Evolutionary conservation across 2,797 vertebrate species (phyloP).

Genomic region (Enteromius viviparus): DNA sequence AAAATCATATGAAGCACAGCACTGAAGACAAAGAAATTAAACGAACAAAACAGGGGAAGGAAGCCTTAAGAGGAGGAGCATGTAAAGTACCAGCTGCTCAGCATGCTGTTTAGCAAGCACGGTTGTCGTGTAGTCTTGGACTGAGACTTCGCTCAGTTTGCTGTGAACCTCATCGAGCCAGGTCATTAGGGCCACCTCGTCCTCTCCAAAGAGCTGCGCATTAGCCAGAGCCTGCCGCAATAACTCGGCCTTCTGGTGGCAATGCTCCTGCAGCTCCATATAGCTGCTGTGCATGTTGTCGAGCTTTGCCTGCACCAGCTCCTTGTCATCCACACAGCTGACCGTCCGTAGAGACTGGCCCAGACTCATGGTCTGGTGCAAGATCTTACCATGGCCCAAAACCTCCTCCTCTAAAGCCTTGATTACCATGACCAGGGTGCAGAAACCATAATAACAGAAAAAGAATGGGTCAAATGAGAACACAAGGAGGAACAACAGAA

Average conservation of each 20-base stretch:
- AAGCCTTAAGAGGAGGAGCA: slow-evolving; percentile 72
- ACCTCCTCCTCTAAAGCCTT: slow-evolving; percentile 94
- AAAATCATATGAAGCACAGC: slow-evolving; percentile 10
- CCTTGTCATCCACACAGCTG: slow-evolving; percentile 94
- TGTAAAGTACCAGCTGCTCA: slow-evolving; percentile 89
- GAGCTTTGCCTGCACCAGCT: slow-evolving; percentile 92
- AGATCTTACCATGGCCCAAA: slow-evolving; percentile 87
- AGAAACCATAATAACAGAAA: slow-evolving; percentile 51
- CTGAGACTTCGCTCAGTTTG: slow-evolving; percentile 83
- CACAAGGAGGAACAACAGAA: slow-evolving; percentile 22
- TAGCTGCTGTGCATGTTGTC: slow-evolving; percentile 86
- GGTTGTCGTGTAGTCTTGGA: slow-evolving; percentile 85
- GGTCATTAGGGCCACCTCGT: slow-evolving; percentile 96
- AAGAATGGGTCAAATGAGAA: slow-evolving; percentile 54
- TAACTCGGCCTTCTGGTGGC: slow-evolving; percentile 87
- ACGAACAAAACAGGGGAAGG: slow-evolving; percentile 62
- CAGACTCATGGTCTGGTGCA: slow-evolving; percentile 89
- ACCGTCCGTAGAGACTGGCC: slow-evolving; percentile 90
- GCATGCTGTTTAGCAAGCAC: slow-evolving; percentile 87
- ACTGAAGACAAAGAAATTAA: slow-evolving; percentile 35
- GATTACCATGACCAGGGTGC: slow-evolving; percentile 52
- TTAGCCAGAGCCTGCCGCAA: slow-evolving; percentile 93
- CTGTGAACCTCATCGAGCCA: slow-evolving; percentile 91
- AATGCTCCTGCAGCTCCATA: slow-evolving; percentile 92
- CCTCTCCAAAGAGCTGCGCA: slow-evolving; percentile 94